Evolutionary conservation across 2,888 invertebrate genomes (phyloP), one percentile per base, ranked within the genome.

Genomic region (Aleiodes leptofemur): DNA sequence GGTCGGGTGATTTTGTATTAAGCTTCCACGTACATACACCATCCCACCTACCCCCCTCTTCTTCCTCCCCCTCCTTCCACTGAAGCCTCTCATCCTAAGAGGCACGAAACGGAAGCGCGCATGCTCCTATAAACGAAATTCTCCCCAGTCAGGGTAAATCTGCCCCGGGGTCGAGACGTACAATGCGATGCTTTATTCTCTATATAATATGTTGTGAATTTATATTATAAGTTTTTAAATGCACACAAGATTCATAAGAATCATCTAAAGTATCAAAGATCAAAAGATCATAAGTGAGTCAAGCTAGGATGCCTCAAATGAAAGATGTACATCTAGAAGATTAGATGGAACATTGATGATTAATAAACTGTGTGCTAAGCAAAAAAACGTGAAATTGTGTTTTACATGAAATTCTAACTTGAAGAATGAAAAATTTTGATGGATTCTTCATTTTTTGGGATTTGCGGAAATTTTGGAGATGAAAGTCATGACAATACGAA

Each of bases 61-160:
- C 23, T 23, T 2, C 23, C 23, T 2, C 23, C 2, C 23, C 23
- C 23, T 23, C 23, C 23, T 23, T 70, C 76, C 31, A 75, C 69
- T 56, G 71, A 50, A 43, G 31, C 16, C 14, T 13, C 23, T 9
- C 8, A 68, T 70, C 48, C 74, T 64, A 72, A 69, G 72, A 80
- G 76, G 77, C 78, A 80, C 83, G 83, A 82, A 80, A 83, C 79
- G 82, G 82, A 82, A 84, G 76, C 84, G 89, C 89, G 89, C 89
- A 89, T 89, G 89, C 89, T 86, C 88, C 80, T 76, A 84, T 82
- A 78, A 79, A 82, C 82, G 83, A 84, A 85, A 86, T 86, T 87
- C 86, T 83, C 86, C 87, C 87, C 88, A 89, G 89, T 89, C 87
- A 84, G 87, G 86, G 84, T 85, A 86, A 88, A 87, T 88, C 89